Percentiles rank a stretch among this genome's conserved stretches.
These are phyloP conservation scores for Eumaeus atala DNA, from an alignment of 1,140 invertebrate genomes.

Conservation along the genomic window DNA sequence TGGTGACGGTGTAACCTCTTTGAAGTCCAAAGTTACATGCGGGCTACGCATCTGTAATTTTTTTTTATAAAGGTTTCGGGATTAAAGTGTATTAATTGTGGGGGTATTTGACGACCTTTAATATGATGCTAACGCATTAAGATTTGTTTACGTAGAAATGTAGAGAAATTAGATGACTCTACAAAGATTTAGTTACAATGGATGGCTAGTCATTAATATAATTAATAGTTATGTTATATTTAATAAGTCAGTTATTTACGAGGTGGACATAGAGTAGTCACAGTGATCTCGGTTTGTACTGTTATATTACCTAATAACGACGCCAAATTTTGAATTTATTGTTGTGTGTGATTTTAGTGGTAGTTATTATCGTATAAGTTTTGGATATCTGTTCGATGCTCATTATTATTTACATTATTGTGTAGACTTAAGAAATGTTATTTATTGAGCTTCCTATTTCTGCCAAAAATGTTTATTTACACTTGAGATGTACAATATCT, in stretches of 20 bases:
- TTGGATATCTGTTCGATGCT: constrained; percentile 2
- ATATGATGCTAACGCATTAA: no score
- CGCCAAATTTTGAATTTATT: constrained; percentile 33
- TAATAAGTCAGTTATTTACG: no score
- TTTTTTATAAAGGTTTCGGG: no score
- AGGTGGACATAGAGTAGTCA: not conserved
- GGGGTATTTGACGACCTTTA: no score
- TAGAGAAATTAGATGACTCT: no score
- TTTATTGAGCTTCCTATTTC: constrained; percentile 21
- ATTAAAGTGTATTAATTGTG: no score
- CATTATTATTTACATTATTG: constrained; percentile 12
- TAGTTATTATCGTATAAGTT: not conserved
- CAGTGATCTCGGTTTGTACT: constrained; percentile 33
- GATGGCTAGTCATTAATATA: constrained; percentile 2
- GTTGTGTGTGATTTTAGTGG: constrained; percentile 5
- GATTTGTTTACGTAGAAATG: no score
- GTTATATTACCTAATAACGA: constrained; percentile 17
- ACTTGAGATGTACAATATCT: not conserved
- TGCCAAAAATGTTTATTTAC: constrained; percentile 14
- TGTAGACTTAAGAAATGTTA: not conserved
- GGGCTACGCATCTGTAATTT: no score
- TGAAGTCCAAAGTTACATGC: no score
- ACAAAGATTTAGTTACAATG: no score
- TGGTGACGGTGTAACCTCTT: no score
- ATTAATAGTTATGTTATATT: not conserved